Conservation (phyloP, 1,140 invertebrate species). For the Monochamus saltuarius region DNA sequence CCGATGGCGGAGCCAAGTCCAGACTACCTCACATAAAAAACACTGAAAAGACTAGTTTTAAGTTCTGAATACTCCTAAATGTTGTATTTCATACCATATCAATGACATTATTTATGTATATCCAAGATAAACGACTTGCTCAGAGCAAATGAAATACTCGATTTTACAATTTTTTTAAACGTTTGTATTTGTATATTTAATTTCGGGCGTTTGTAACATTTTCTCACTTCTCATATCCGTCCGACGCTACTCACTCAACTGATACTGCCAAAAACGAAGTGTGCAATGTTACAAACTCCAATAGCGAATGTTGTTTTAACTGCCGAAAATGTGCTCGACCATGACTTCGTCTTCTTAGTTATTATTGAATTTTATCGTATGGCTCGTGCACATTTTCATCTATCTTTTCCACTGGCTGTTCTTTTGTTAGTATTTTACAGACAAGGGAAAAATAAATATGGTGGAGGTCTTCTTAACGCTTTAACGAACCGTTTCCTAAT, state of each 20-base stretch:
- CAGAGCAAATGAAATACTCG: slow-evolving; percentile 27
- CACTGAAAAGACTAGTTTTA: slow-evolving; percentile 30
- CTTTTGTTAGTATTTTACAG: slow-evolving; percentile 25
- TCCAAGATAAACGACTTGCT: slow-evolving; percentile 22
- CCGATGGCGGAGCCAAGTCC: slow-evolving; percentile 76
- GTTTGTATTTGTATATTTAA: slow-evolving; percentile 4
- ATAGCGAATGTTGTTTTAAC: slow-evolving; percentile 14
- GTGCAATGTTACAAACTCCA: background rate
- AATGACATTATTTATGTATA: slow-evolving; percentile 25
- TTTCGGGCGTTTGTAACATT: slow-evolving; percentile 12
- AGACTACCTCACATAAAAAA: slow-evolving; percentile 68
- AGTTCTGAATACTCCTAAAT: slow-evolving; percentile 31
- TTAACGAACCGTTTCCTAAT: slow-evolving; percentile 29
- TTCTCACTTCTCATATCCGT: slow-evolving; percentile 35
- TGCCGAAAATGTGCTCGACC: slow-evolving; percentile 30
- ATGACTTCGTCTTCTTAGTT: slow-evolving; percentile 5
- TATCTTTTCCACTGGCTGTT: slow-evolving; percentile 52
- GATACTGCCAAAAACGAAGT: slow-evolving; percentile 37
- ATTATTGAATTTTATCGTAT: slow-evolving; percentile 6
- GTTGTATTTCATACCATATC: slow-evolving; percentile 21
- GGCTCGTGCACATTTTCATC: slow-evolving; percentile 35
- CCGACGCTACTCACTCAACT: slow-evolving; percentile 40
- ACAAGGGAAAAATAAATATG: slow-evolving; percentile 47
- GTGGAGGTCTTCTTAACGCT: slow-evolving; percentile 45
- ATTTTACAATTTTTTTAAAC: slow-evolving; percentile 35